Evolutionary conservation across 2,113 vertebrate genomes (phyloP).

Genomic region (Tenrec ecaudatus): DNA sequence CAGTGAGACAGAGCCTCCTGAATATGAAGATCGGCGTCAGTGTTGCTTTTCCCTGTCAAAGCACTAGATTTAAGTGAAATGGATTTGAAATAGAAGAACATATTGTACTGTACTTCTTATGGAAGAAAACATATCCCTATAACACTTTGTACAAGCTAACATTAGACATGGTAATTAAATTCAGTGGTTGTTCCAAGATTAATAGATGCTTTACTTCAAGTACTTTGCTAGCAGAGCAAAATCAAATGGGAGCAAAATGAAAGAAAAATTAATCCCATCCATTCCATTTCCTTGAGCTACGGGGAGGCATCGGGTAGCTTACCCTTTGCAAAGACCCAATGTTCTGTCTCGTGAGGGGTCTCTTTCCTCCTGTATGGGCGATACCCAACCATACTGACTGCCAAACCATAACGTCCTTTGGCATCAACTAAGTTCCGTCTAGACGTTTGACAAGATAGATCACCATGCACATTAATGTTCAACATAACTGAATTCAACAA

Average conservation of each 20-base stretch:
- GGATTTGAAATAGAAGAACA: constrained; percentile 87
- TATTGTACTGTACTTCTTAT: constrained; percentile 87
- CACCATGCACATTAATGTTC: constrained; percentile 22
- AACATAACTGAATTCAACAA: constrained; percentile 55
- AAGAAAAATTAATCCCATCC: constrained; percentile 75
- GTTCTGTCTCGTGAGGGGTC: constrained; percentile 47
- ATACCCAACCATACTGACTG: background rate
- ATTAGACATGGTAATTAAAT: constrained; percentile 90
- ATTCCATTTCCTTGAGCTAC: constrained; percentile 81
- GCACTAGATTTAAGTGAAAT: constrained; percentile 84
- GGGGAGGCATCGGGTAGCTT: constrained; percentile 69
- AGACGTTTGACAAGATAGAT: constrained; percentile 51
- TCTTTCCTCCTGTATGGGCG: constrained; percentile 35
- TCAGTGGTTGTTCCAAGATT: constrained; percentile 88
- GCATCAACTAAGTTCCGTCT: constrained; percentile 44
- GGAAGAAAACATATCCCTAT: constrained; percentile 87
- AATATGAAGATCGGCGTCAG: constrained; percentile 75
- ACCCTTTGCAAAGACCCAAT: constrained; percentile 62
- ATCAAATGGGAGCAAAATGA: constrained; percentile 80
- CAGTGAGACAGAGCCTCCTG: constrained; percentile 68
- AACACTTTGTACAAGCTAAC: constrained; percentile 88
- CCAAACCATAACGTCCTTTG: constrained; percentile 55
- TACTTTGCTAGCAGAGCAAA: constrained; percentile 84
- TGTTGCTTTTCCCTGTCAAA: constrained; percentile 81
- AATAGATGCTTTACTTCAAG: constrained; percentile 88